Evolutionary conservation across 30 jellyfish, hydroid and myxozoan genomes (phyloP).

Genomic region (Hydra vulgaris): DNA sequence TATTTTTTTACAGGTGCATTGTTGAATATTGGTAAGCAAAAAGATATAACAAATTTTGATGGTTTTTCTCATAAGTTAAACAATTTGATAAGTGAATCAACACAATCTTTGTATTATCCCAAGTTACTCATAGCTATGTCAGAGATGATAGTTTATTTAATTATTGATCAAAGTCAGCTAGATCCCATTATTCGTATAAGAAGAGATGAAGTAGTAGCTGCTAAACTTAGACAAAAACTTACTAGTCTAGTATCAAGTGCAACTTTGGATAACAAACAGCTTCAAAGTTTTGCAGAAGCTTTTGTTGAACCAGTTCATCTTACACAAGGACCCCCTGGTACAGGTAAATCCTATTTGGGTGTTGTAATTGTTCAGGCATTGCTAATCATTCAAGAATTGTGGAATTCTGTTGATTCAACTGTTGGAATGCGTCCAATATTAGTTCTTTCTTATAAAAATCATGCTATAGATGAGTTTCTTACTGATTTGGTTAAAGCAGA

Average conservation of each 20-base stretch:
- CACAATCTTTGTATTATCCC: too few relatives aligned
- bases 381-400: not conserved
- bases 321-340: slow-evolving; percentile 28
- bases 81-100: not conserved
- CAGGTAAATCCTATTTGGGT: slow-evolving; percentile 20
- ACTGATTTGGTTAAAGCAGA: slow-evolving; percentile 3
- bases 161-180: slow-evolving; percentile 4
- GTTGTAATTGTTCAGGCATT: slow-evolving; percentile 15
- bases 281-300: slow-evolving; percentile 8
- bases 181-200: slow-evolving; percentile 7
- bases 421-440: slow-evolving; percentile 7
- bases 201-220: not conserved
- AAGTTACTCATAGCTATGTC: not conserved
- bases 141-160: not conserved
- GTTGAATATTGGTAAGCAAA: not conserved
- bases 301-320: slow-evolving; percentile 21
- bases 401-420: not conserved
- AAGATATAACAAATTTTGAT: not conserved
- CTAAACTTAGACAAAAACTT: not conserved
- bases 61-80: not conserved
- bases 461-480: slow-evolving; percentile 24
- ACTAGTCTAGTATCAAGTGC: not conserved
- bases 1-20: not conserved
- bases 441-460: slow-evolving; percentile 18
- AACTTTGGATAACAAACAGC: slow-evolving; percentile 17